Conservation (phyloP, 1,140 invertebrate species). For the Micrasema minimum region DNA sequence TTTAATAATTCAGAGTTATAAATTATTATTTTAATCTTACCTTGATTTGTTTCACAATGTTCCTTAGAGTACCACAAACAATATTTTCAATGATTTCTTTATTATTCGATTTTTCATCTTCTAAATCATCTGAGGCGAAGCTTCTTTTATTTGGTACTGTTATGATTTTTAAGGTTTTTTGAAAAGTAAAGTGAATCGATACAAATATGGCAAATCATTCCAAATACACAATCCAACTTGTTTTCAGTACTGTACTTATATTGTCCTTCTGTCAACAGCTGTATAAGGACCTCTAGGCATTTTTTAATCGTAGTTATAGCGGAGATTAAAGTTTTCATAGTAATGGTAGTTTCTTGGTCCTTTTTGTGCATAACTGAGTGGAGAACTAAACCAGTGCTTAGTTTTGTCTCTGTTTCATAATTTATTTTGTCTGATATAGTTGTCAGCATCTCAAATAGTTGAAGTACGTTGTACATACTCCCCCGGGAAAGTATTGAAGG, state of each 20-base stretch:
- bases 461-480: conserved; percentile 41
- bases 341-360: conserved; percentile 6
- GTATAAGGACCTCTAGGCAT: conserved; percentile 23
- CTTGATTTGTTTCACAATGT: conserved; percentile 21
- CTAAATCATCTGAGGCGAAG: conserved; percentile 8
- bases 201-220: conserved; percentile 32
- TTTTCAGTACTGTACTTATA: conserved; percentile 25
- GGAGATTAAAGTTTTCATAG: conserved; percentile 23
- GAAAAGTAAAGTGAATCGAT: conserved; percentile 37
- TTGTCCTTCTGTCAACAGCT: conserved; percentile 30
- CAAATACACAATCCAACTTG: conserved; percentile 29
- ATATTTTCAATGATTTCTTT: conserved; percentile 1
- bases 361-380: conserved; percentile 39
- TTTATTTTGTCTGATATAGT: conserved; percentile 32
- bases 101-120: conserved; percentile 17
- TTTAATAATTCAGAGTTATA: neutral
- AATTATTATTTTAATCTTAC: conserved; percentile 3
- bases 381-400: conserved; percentile 38
- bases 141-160: neutral
- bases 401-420: conserved; percentile 32
- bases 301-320: conserved; percentile 11
- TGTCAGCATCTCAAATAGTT: conserved; percentile 42
- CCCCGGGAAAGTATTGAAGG: conserved; percentile 36
- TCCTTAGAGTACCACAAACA: conserved; percentile 8
- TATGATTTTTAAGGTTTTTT: conserved; percentile 1